Conservation (phyloP, 2,888 invertebrate genomes). For the Miltochrista miniata region DNA sequence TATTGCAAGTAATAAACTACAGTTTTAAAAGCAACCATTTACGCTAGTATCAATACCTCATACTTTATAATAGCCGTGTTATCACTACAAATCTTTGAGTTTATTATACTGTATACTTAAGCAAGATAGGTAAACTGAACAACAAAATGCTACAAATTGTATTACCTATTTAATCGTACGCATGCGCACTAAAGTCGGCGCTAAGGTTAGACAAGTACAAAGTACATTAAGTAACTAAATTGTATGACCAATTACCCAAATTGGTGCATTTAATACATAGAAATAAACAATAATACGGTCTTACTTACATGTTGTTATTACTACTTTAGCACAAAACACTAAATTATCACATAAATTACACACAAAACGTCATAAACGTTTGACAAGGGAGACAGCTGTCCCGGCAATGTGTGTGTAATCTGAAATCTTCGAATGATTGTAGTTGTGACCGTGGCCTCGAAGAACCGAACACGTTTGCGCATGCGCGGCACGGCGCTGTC, state of each 20-base stretch:
- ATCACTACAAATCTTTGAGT: no score
- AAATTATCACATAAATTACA: constrained; percentile 46
- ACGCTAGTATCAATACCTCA: no score
- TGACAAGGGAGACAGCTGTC: constrained; percentile 52
- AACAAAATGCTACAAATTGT: not conserved
- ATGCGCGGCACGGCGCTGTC: constrained; percentile 57
- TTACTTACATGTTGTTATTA: constrained; percentile 57
- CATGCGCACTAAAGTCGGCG: constrained; percentile 41
- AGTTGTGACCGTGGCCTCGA: constrained; percentile 72
- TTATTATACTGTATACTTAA: no score
- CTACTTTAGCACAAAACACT: constrained; percentile 41
- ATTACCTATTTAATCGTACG: constrained; percentile 22
- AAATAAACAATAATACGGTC: constrained; percentile 15
- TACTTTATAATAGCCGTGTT: not conserved
- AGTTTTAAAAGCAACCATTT: no score
- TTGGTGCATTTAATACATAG: not conserved
- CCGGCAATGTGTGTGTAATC: constrained; percentile 59
- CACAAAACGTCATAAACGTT: constrained; percentile 59
- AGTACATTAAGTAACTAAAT: constrained; percentile 7
- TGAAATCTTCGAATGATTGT: constrained; percentile 42
- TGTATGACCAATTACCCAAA: constrained; percentile 10
- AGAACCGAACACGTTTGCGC: constrained; percentile 65
- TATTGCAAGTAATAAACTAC: not conserved
- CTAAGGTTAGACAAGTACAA: constrained; percentile 38
- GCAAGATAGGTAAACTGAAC: no score